A percentile compares a stretch with the other conserved stretches of the same genome.
phyloP scores from a whole-genome alignment of 2,797 vertebrate genomes.

The Onychomys arenicola region DNA sequence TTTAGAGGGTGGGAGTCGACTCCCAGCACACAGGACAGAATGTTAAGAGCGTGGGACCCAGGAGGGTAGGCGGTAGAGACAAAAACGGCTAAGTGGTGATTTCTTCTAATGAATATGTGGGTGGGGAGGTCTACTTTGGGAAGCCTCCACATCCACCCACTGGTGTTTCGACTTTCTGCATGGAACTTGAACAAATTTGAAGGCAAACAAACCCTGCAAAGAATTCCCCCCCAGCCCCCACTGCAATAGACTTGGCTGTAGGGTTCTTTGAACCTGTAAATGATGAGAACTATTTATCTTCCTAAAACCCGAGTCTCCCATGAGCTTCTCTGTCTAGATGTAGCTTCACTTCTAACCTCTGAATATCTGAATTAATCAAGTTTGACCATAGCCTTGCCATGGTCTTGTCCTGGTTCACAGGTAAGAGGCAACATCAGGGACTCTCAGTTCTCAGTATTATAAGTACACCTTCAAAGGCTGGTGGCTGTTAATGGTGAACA shows the following conservation, averaged over 20 bases:
- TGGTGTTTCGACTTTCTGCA: slow-evolving; percentile 72
- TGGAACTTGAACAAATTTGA: slow-evolving; percentile 59
- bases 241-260: background rate
- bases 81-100: slow-evolving; percentile 80
- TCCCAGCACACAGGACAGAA: slow-evolving; percentile 75
- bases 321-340: background rate
- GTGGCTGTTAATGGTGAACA: background rate
- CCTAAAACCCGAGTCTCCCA: background rate
- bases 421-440: background rate
- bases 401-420: background rate
- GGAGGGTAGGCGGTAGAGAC: slow-evolving; percentile 75
- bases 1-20: slow-evolving; percentile 65
- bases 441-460: background rate
- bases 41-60: slow-evolving; percentile 73
- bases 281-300: slow-evolving; percentile 55
- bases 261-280: slow-evolving; percentile 31
- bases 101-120: slow-evolving; percentile 83
- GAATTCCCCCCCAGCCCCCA: background rate
- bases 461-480: background rate
- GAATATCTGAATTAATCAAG: background rate
- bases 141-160: slow-evolving; percentile 79
- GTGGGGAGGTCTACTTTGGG: slow-evolving; percentile 81
- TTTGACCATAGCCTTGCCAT: background rate
- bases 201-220: slow-evolving; percentile 67
- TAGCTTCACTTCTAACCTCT: slow-evolving; percentile 28